Evolutionary conservation across 2,888 invertebrate species (phyloP), one percentile per base, ranked within the genome.

Genomic region (Mythimna ferrago): DNA sequence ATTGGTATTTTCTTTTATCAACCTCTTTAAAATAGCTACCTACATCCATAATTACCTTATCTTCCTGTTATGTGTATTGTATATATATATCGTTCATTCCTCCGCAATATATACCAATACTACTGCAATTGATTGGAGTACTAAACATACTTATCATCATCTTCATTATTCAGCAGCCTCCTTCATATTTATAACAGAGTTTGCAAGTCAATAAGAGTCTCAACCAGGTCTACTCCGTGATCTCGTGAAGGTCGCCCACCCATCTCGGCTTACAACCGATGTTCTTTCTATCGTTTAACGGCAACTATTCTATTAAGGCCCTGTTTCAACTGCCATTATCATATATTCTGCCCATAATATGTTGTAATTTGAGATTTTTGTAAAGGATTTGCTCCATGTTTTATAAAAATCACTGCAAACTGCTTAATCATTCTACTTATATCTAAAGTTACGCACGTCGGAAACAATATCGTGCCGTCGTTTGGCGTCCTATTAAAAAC

Each of bases 401-500:
- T 14, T 56, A 51, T 19, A 32, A 56, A 74, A 68, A 61, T 76
- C n/a, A 7, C 32, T 38, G 4, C 21, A 51, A 64, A 74, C 54
- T 60, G 67, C 80, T 67, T 74, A 74, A 74, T 77, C 74, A 51
- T 58, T 60, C 63, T 48, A 61, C 51, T 60, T 74, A 48, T 60
- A 80, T 80, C 65, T 80, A 75, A 75, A 56, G 69, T 48, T 66
- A 76, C 54, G 62, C 66, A 64, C 64, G 19, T 38, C 56, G 71
- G 82, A 71, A 81, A 77, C 82, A 79, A 79, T 79, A 79, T 71
- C 64, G 71, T 41, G 38, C 72, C 66, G 21, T 51, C 82, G 65
- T 71, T 77, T 77, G 82, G 65, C 67, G 67, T 77, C 66, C 66
- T 71, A 81, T 79, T 81, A 79, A 79, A 79, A 81, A 81, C 41